These are phyloP conservation scores for Agrotis clavis DNA, from an alignment of 2,888 invertebrate genomes.

Conservation along the genomic window DNA sequence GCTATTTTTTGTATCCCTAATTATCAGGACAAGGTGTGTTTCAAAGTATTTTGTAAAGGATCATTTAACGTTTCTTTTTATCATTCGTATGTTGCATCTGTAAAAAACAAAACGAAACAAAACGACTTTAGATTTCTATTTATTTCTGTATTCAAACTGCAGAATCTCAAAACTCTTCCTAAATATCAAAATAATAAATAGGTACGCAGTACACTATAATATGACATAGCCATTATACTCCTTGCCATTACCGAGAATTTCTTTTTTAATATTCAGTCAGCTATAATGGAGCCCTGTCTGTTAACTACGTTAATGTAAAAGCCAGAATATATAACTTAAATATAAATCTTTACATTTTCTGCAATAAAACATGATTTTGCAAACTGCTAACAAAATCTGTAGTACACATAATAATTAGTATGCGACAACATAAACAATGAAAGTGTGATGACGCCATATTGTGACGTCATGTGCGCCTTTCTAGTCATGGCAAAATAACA, in stretches of 20 bases:
- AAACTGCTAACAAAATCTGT: not conserved
- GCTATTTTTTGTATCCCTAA: too few species aligned
- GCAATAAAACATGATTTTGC: conserved; percentile 7
- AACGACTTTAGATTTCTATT: not conserved
- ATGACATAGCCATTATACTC: conserved; percentile 5
- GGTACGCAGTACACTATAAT: not conserved
- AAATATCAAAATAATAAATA: conserved; percentile 9
- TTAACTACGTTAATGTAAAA: conserved; percentile 29
- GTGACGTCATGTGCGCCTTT: too few species aligned
- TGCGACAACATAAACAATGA: too few species aligned
- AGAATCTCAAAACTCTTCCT: not conserved
- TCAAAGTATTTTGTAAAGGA: too few species aligned
- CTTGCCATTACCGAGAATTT: conserved; percentile 19
- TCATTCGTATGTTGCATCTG: too few species aligned
- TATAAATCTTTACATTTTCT: conserved; percentile 22
- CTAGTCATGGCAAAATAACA: too few species aligned
- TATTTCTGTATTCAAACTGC: not conserved
- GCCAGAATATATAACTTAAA: not conserved
- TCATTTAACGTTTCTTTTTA: too few species aligned
- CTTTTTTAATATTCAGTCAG: conserved; percentile 29
- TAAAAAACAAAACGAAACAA: too few species aligned
- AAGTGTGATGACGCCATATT: too few species aligned
- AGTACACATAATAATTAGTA: too few species aligned
- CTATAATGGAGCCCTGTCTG: conserved; percentile 27
- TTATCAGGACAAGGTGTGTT: too few species aligned